Percentiles rank a stretch among this genome's conserved stretches.
phyloP scores from a whole-genome alignment of 2,113 vertebrate genomes.

The Ciconia boyciana region DNA sequence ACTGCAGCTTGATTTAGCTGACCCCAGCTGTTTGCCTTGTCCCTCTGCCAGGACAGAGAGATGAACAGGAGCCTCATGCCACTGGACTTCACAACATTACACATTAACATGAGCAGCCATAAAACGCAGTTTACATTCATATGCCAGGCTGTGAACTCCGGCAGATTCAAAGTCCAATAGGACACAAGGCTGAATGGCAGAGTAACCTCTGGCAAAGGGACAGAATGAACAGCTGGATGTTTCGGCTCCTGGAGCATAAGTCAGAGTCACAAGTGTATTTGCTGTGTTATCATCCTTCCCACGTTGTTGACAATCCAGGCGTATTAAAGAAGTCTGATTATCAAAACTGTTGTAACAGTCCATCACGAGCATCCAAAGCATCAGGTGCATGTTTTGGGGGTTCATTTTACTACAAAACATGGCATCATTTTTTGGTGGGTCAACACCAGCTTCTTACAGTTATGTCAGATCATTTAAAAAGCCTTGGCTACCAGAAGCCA shows the following conservation, averaged over 20 bases:
- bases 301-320: fast-evolving
- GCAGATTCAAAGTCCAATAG: background rate
- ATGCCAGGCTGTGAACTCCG: background rate
- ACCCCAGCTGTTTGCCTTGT: background rate
- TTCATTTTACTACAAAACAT: background rate
- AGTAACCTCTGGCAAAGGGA: constrained; percentile 8
- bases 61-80: background rate
- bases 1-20: background rate
- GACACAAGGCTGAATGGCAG: background rate
- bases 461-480: background rate
- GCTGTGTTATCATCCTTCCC: background rate
- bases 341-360: background rate
- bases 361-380: background rate
- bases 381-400: background rate
- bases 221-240: constrained; percentile 13
- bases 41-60: background rate
- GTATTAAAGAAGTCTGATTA: background rate
- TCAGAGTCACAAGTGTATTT: background rate
- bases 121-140: background rate
- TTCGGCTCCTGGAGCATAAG: background rate
- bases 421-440: background rate
- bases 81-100: background rate
- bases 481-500: background rate
- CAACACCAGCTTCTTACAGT: background rate
- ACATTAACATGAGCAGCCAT: background rate